Conservation (phyloP, 2,888 invertebrate species). For the Deilephila elpenor region DNA sequence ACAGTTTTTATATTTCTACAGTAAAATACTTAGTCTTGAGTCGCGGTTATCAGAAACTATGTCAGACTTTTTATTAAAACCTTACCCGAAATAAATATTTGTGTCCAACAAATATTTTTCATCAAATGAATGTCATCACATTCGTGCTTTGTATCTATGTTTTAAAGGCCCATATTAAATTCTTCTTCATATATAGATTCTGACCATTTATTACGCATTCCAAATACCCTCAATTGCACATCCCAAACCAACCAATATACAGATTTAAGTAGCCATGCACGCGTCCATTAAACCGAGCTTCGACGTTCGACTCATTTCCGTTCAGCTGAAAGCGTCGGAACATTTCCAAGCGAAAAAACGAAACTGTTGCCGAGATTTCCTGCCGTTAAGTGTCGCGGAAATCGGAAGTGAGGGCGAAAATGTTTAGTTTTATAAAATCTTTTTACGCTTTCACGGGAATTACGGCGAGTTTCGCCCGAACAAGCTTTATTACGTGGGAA, state of each 20-base stretch:
- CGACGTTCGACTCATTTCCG: conserved; percentile 44
- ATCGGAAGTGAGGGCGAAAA: not conserved
- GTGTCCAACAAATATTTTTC: too few species aligned
- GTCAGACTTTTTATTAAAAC: too few species aligned
- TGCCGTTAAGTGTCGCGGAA: conserved; percentile 31
- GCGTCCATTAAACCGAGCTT: conserved; percentile 36
- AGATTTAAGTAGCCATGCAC: not conserved
- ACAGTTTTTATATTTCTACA: too few species aligned
- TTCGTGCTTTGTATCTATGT: too few species aligned
- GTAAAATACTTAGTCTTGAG: too few species aligned
- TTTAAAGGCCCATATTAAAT: too few species aligned
- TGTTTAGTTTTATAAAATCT: not conserved
- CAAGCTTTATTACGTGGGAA: not conserved
- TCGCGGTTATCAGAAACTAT: too few species aligned
- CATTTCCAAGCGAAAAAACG: conserved; percentile 38
- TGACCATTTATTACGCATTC: too few species aligned
- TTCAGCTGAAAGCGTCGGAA: conserved; percentile 36
- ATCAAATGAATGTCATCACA: too few species aligned
- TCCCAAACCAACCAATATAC: not conserved
- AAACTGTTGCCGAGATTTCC: conserved; percentile 36
- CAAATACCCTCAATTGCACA: too few species aligned
- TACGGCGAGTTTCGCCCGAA: not conserved
- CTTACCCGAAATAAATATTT: too few species aligned
- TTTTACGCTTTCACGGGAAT: not conserved
- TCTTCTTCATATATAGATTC: too few species aligned